Base-by-base conservation (phyloP, 2,113 vertebrate species). In the Xerus inauris region DNA sequence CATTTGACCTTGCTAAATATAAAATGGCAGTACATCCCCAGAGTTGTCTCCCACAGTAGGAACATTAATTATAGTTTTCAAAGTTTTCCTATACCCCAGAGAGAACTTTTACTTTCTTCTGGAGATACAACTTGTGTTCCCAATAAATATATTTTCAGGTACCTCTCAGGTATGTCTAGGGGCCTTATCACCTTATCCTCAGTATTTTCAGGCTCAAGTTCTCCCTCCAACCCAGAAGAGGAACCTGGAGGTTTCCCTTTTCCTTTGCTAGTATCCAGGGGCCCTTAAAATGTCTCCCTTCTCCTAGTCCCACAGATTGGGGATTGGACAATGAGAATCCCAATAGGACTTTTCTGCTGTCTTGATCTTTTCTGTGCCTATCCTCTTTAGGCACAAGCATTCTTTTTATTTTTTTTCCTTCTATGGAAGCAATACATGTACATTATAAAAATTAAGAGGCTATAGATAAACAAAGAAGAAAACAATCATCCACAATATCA, bases 361-460 rank as follows among this genome's bases (percentile, higher is more conserved):
- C 40, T 75, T 76, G 6, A 5, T 85, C 65, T 89, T 81, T 62
- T 40, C 79, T 86, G n/a, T 17, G 42, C 51, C 38, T 95, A 3
- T 83, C 77, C 35, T 72, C 71, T 49, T 76, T 24, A 35, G 30
- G 14, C 75, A 57, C 24, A 91, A 51, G 26, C 28, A 40, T 93
- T 95, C 40, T 59, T 93, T 95, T n/a, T 59, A 35, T 71, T 86
- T 32, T 54, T 82, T 54, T 40, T n/a, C 45, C 45, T 72, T 83
- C 45, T 72, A 5, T 30, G 73, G 80, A 85, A 57, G 2, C 40
- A 67, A 42, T 20, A n/a, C 7, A 57, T 40, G 5, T 84, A 42
- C 38, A 40, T 64, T 83, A n/a, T 57, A 92, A 77, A 94, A 83
- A 87, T 5, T 35, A 51, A 91, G 40, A 71, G 38, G 28, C 12